Base-by-base conservation (phyloP, 2,888 invertebrate genomes). In the Clusia tigrina region DNA sequence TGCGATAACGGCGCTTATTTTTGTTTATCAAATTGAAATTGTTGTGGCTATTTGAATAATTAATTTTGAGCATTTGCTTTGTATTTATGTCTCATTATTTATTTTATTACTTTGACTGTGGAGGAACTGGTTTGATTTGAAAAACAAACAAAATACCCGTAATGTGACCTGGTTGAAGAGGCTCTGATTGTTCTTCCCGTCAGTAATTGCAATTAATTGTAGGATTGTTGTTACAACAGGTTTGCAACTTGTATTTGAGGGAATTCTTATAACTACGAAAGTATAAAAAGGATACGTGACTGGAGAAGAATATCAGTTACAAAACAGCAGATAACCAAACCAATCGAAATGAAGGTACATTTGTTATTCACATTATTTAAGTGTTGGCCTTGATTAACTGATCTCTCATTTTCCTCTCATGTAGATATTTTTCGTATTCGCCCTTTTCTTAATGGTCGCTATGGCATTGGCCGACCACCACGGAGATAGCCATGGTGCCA, bases 391-490 rank as follows among this genome's bases (percentile, higher is more conserved):
- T 32, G 32, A 9, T 32, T 32, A 9, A 12, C 12, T 32, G 20
- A 52, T 20, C 37, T 52, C 17, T 15, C 54, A 37, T 38, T 6
- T 18, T n/a, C 23, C 51, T 60, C 20, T 46, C 51, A 24, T 37
- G 12, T 12, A 56, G 51, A 17, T 63, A 32, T 12, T 42, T 12
- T 2, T 22, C 15, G 38, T 53, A 17, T 60, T 54, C 26, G 53
- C 37, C 23, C 55, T 58, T 23, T 58, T 58, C 62, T 22, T 62
- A 22, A 58, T 63, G 62, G 18, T 63, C 37, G 62, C 54, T 32
- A 18, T 48, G 32, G 32, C 32, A 9, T 42, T 51, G 15, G 20
- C 5, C 32, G 42, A 23, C 10, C 23, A 38, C 24, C 42, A 38
- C 6, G 20, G 23, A 10, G 18, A 22, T 17, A 2, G 22, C 22